phyloP scores from a whole-genome alignment of 2,113 vertebrate genomes.

The Muscicapa adusta region DNA sequence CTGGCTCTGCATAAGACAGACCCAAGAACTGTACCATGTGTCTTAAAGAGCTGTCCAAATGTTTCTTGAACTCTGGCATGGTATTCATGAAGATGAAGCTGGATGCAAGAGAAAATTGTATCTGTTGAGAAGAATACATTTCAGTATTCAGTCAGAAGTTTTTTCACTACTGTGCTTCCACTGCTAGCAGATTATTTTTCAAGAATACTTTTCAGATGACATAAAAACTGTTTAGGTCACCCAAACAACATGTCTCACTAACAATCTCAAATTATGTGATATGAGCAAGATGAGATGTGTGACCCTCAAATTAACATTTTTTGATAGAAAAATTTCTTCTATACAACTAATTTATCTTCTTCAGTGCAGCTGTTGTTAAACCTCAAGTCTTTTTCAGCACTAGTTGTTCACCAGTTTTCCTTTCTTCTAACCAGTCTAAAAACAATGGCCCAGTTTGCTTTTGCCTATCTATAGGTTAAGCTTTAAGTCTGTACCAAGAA shows the following conservation, averaged over 20 bases:
- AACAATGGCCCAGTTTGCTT: fast-evolving
- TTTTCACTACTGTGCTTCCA: neutral
- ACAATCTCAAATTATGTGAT: neutral
- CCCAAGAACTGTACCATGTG: neutral
- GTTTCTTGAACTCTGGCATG: neutral
- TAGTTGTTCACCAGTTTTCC: neutral
- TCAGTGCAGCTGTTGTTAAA: neutral
- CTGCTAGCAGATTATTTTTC: neutral
- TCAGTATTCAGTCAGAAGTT: neutral
- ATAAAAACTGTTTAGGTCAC: neutral
- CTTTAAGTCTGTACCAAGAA: neutral
- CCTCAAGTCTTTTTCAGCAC: neutral
- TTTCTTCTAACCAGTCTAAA: neutral
- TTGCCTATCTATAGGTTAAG: neutral
- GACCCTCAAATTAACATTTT: neutral
- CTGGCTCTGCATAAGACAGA: neutral
- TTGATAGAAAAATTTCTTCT: neutral
- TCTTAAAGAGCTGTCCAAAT: neutral
- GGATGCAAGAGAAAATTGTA: neutral
- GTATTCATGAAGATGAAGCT: neutral
- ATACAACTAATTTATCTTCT: neutral
- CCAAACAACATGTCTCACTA: neutral
- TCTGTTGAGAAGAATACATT: neutral
- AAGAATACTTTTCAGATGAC: neutral
- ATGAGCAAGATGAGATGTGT: neutral